A percentile compares a stretch with the other conserved stretches of the same genome.
These are phyloP conservation scores for Nerophis ophidion DNA, from an alignment of 2,113 vertebrate genomes.

Conservation along the genomic window DNA sequence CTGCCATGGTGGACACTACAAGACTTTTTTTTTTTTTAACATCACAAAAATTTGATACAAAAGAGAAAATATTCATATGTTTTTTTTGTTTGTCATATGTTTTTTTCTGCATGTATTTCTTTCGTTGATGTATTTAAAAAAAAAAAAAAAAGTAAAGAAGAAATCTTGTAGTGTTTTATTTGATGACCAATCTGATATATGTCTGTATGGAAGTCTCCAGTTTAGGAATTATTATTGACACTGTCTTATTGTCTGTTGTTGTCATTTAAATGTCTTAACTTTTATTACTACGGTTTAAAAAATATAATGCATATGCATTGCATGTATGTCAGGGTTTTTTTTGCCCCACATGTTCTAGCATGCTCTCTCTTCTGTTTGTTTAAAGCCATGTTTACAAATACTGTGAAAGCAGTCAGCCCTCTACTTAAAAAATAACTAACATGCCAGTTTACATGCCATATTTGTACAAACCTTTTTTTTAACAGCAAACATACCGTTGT, in stretches of 20 bases:
- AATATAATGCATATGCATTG: constrained; percentile 23
- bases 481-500: constrained; percentile 52
- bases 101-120: too few species aligned
- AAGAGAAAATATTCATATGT: neutral
- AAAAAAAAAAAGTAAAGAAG: constrained; percentile 22
- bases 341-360: constrained; percentile 51
- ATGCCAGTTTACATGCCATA: constrained; percentile 72
- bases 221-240: constrained; percentile 36
- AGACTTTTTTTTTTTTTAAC: constrained; percentile 41
- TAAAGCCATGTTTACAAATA: constrained; percentile 75
- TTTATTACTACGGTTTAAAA: constrained; percentile 41
- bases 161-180: constrained; percentile 54
- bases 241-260: constrained; percentile 50
- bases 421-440: constrained; percentile 66
- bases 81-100: too few species aligned
- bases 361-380: constrained; percentile 60
- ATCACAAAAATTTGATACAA: constrained; percentile 13
- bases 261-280: constrained; percentile 55
- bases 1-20: constrained; percentile 49
- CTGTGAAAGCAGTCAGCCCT: constrained; percentile 65
- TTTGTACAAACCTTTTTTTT: constrained; percentile 71
- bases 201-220: constrained; percentile 26
- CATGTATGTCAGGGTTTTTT: constrained; percentile 66
- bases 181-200: constrained; percentile 38
- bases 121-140: constrained; percentile 21